phyloP scores from a whole-genome alignment of 2,113 vertebrate genomes.

The Platichthys flesus region DNA sequence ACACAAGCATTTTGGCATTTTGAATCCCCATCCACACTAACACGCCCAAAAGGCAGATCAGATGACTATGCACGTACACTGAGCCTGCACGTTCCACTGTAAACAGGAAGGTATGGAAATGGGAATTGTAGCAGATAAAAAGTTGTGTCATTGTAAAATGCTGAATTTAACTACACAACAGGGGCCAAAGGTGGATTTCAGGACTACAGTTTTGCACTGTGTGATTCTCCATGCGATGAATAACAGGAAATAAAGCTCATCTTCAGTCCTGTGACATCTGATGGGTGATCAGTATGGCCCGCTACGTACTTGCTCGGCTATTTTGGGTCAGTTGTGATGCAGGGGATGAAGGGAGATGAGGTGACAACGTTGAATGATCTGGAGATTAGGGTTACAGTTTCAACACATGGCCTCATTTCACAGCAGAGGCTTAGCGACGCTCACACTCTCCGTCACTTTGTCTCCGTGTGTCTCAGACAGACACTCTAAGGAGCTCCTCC shows the following conservation, averaged over 20 bases:
- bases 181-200: no score
- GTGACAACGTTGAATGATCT: slow-evolving; percentile 61
- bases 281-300: slow-evolving; percentile 14
- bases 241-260: not conserved
- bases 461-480: not conserved
- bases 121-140: no score
- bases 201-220: no score
- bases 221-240: not conserved
- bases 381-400: slow-evolving; percentile 71
- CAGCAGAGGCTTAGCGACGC: slow-evolving; percentile 21
- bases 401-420: slow-evolving; percentile 63
- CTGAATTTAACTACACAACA: no score
- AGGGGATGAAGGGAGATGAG: slow-evolving; percentile 55
- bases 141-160: no score
- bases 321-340: slow-evolving; percentile 57
- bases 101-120: no score
- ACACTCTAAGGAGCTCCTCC: not conserved
- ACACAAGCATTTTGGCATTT: no score
- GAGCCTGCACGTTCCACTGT: no score
- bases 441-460: not conserved
- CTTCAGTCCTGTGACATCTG: slow-evolving; percentile 2
- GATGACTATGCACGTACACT: no score
- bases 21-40: no score
- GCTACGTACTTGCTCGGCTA: slow-evolving; percentile 17
- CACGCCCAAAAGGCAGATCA: no score